These are phyloP conservation scores for Subacronicta megacephala DNA, from an alignment of 2,888 invertebrate species.

Conservation along the genomic window DNA sequence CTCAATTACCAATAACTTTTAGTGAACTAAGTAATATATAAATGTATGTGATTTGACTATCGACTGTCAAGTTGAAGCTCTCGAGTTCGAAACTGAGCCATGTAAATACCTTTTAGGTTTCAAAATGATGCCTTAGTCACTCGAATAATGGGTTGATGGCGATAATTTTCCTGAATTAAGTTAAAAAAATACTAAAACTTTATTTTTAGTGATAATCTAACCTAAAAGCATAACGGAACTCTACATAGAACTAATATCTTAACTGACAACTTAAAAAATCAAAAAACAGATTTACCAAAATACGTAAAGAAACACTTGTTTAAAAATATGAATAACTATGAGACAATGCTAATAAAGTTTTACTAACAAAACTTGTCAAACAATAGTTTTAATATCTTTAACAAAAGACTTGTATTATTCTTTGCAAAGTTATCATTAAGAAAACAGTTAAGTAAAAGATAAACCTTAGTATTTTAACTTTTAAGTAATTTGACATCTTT, in stretches of 20 bases:
- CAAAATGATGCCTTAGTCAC: no score
- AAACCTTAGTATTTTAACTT: constrained; percentile 25
- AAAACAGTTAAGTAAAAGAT: constrained; percentile 39
- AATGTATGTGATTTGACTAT: no score
- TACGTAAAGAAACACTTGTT: constrained; percentile 9
- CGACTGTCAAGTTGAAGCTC: no score
- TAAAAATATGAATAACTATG: constrained; percentile 6
- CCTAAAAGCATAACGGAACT: not conserved
- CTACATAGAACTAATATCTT: not conserved
- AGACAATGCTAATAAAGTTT: constrained; percentile 8
- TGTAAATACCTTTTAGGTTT: no score
- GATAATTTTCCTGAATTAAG: no score
- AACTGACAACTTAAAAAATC: constrained; percentile 3
- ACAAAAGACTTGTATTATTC: constrained; percentile 36
- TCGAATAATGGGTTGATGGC: no score
- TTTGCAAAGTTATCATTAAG: constrained; percentile 36
- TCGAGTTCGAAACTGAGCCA: no score
- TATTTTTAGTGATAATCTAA: no score
- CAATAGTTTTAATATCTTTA: constrained; percentile 30
- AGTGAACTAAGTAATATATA: no score
- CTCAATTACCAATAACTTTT: no score
- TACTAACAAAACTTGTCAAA: constrained; percentile 6
- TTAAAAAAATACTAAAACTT: no score
- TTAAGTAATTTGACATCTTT: constrained; percentile 23
- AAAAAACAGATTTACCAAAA: constrained; percentile 7